phyloP scores from a whole-genome alignment of 2,113 vertebrate genomes.

The Zosterops borbonicus region DNA sequence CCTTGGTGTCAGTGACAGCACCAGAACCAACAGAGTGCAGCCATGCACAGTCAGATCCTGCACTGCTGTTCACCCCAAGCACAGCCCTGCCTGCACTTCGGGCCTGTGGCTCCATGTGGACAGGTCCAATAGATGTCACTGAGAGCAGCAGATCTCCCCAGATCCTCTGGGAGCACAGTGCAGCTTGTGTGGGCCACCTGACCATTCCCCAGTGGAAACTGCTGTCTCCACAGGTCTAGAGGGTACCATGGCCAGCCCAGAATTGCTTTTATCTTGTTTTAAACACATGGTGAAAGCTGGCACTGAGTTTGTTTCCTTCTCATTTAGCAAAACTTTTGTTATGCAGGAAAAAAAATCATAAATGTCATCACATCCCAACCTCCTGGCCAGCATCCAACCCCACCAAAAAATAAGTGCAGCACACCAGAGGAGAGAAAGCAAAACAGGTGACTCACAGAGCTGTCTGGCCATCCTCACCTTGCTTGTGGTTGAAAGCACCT shows the following conservation, averaged over 20 bases:
- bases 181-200: rapidly evolving
- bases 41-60: rapidly evolving
- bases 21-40: rapidly evolving
- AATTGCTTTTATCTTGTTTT: background rate
- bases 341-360: background rate
- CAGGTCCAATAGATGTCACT: background rate
- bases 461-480: background rate
- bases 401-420: background rate
- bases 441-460: background rate
- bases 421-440: background rate
- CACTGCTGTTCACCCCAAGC: background rate
- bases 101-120: rapidly evolving
- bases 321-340: background rate
- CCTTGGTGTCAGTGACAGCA: rapidly evolving
- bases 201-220: background rate
- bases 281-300: background rate
- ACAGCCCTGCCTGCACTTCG: background rate
- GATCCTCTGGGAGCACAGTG: rapidly evolving
- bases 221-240: background rate
- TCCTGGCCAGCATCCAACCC: background rate
- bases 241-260: background rate
- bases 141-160: background rate
- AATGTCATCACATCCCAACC: background rate
- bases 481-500: background rate
- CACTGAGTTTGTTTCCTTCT: background rate